These are phyloP conservation scores for Amphiprion ocellaris DNA, from an alignment of 2,113 vertebrate species.

Conservation along the genomic window DNA sequence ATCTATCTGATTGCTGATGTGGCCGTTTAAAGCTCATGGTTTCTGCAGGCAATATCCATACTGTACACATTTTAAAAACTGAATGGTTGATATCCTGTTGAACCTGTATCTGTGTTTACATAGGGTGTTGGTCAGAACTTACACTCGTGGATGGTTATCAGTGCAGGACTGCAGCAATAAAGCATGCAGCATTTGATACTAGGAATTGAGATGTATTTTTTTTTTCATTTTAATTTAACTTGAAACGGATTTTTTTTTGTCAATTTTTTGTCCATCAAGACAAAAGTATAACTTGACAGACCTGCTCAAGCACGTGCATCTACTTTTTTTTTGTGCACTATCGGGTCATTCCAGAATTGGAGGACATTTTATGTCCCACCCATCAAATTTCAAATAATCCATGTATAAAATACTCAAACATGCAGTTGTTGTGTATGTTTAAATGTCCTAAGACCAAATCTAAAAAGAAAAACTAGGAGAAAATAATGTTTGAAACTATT, in stretches of 20 bases:
- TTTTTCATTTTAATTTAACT: too few species aligned
- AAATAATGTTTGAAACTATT: too few species aligned
- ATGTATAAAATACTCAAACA: too few species aligned
- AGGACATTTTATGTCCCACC: too few species aligned
- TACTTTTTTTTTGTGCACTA: neutral
- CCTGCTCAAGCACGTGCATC: neutral
- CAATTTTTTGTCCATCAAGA: too few species aligned
- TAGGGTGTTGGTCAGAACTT: conserved; percentile 22
- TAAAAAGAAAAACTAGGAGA: too few species aligned
- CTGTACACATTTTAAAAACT: neutral
- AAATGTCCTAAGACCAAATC: too few species aligned
- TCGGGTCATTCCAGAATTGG: too few species aligned
- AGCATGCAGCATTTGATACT: neutral
- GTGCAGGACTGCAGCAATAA: neutral
- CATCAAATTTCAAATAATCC: too few species aligned
- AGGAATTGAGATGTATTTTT: neutral
- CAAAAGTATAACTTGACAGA: too few species aligned
- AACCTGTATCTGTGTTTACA: conserved; percentile 44
- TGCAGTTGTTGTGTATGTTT: too few species aligned
- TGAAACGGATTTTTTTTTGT: too few species aligned
- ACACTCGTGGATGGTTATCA: neutral
- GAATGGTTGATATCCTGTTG: neutral
- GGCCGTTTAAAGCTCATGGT: conserved; percentile 90
- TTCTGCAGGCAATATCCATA: conserved; percentile 1
- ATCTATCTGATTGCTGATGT: conserved; percentile 86